These are phyloP conservation scores for Cheirogaleus major DNA, from an alignment of 2,797 vertebrate species.

Conservation along the genomic window DNA sequence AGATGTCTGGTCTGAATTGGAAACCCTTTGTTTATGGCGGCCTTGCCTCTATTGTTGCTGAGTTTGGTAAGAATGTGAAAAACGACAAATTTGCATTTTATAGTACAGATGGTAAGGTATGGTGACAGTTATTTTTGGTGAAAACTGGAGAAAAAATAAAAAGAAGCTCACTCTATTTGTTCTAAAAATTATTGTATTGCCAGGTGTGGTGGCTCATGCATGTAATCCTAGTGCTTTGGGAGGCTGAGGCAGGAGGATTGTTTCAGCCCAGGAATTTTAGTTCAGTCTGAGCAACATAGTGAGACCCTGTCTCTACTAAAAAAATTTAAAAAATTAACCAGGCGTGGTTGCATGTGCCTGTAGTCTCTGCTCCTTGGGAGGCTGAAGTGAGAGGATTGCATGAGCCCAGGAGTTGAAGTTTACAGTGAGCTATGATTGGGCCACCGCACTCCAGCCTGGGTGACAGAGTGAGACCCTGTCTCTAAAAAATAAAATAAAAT, in stretches of 20 bases:
- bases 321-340: not conserved
- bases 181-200: constrained; percentile 35
- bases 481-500: not conserved
- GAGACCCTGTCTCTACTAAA: not conserved
- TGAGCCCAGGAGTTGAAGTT: not conserved
- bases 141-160: constrained; percentile 31
- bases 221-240: not conserved
- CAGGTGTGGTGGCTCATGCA: not conserved
- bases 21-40: constrained; percentile 98
- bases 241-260: not conserved
- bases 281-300: not conserved
- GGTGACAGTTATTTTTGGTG: constrained; percentile 11
- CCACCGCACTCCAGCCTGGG: not conserved
- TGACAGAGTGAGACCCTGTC: not conserved
- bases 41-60: constrained; percentile 97
- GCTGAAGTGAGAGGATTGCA: not conserved
- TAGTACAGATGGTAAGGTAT: not conserved
- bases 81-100: constrained; percentile 43
- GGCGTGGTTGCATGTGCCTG: not conserved
- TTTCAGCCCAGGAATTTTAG: not conserved
- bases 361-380: not conserved
- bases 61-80: constrained; percentile 91
- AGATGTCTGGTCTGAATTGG: constrained; percentile 95
- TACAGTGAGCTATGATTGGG: not conserved
- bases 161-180: not conserved